Conservation (phyloP, 2,888 invertebrate genomes). For the Nysson spinosus region DNA sequence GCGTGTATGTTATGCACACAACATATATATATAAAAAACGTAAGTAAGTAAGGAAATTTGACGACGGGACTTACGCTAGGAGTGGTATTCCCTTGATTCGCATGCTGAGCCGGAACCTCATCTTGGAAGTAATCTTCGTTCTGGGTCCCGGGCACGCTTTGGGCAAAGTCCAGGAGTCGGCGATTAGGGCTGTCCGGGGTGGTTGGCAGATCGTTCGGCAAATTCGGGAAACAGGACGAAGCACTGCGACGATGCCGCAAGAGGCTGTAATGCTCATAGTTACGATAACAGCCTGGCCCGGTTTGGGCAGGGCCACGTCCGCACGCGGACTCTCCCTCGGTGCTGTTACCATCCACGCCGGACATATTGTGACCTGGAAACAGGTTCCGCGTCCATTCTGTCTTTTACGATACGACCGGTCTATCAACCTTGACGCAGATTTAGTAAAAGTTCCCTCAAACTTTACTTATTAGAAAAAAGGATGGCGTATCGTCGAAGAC, state of each 20-base stretch:
- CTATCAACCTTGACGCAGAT: conserved; percentile 41
- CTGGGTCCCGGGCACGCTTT: conserved; percentile 72
- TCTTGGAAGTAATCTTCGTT: conserved; percentile 74
- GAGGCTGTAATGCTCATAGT: conserved; percentile 84
- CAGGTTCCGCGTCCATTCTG: conserved; percentile 37
- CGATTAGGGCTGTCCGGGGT: conserved; percentile 76
- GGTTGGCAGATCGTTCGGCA: conserved; percentile 73
- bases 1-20: too few relatives aligned
- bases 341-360: conserved; percentile 91
- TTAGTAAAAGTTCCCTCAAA: conserved; percentile 10
- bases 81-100: conserved; percentile 72
- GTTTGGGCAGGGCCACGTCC: conserved; percentile 84
- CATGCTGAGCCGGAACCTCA: conserved; percentile 71
- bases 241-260: conserved; percentile 78
- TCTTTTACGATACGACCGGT: conserved; percentile 11
- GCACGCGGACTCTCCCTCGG: conserved; percentile 83
- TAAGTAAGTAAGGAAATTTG: background rate
- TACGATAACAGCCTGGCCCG: conserved; percentile 87
- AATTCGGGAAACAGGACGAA: conserved; percentile 76
- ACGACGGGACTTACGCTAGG: conserved; percentile 73
- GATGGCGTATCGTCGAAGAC: background rate
- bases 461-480: background rate
- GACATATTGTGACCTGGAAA: conserved; percentile 92
- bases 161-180: conserved; percentile 74
- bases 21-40: too few relatives aligned